Conservation (phyloP, 2,113 vertebrate species). For the Salvelinus alpinus region DNA sequence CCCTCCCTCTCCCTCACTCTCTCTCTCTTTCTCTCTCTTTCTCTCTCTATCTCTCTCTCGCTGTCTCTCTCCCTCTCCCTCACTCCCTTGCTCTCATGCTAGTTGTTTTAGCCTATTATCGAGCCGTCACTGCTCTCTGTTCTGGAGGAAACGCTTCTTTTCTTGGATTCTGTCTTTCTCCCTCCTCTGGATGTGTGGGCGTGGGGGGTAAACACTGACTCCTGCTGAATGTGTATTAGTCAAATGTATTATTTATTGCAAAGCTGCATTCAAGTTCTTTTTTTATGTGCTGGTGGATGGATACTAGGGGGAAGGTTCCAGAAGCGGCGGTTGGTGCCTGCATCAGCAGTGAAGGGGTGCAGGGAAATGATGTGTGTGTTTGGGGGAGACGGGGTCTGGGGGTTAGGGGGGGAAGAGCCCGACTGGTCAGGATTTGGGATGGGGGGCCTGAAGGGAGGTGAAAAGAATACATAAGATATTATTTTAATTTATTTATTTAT, state of each 20-base stretch:
- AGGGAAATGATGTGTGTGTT: constrained; percentile 23
- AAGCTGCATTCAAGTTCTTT: constrained; percentile 63
- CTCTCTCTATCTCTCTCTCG: no score
- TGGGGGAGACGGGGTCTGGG: constrained; percentile 25
- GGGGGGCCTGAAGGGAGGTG: constrained; percentile 59
- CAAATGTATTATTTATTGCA: constrained; percentile 80
- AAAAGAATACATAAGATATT: constrained; percentile 74
- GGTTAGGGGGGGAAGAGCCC: constrained; percentile 34
- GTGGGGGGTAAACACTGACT: constrained; percentile 66
- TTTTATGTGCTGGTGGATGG: constrained; percentile 65
- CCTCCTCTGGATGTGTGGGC: constrained; percentile 47
- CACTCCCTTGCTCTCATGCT: constrained; percentile 52
- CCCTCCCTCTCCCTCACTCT: constrained; percentile 39
- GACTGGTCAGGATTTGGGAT: constrained; percentile 67
- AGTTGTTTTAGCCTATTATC: constrained; percentile 59
- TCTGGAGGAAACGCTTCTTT: constrained; percentile 62
- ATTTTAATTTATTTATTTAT: constrained; percentile 81
- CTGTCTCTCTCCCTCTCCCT: constrained; percentile 27
- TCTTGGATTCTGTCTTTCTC: constrained; percentile 54
- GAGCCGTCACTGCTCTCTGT: constrained; percentile 76
- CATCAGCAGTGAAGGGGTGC: constrained; percentile 55
- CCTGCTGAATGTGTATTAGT: constrained; percentile 74
- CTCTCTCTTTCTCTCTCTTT: constrained; percentile 13
- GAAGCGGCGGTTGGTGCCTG: constrained; percentile 40
- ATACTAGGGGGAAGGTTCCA: constrained; percentile 48